These are phyloP conservation scores for Orgyia antiqua DNA, from an alignment of 2,888 invertebrate species.

Conservation along the genomic window DNA sequence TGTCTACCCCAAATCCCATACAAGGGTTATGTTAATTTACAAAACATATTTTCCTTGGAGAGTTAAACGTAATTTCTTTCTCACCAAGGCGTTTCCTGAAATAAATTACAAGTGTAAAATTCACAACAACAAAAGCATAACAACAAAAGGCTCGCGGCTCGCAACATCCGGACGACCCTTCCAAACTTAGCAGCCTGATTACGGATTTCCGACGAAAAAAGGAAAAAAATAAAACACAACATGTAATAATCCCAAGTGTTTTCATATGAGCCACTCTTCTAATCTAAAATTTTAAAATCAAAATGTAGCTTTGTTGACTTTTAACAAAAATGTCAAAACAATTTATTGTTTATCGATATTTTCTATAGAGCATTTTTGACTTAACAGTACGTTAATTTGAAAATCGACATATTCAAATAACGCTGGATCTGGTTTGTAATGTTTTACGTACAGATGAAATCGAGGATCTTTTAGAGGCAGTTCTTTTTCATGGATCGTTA, in stretches of 20 bases:
- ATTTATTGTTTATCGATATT: constrained; percentile 33
- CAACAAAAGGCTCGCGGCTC: constrained; percentile 76
- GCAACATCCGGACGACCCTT: constrained; percentile 76
- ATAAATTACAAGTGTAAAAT: constrained; percentile 79
- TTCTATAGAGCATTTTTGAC: constrained; percentile 50
- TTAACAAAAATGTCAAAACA: background rate
- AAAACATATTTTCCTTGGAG: constrained; percentile 74
- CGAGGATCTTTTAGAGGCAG: constrained; percentile 48
- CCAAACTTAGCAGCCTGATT: constrained; percentile 77
- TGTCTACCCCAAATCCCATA: constrained; percentile 46
- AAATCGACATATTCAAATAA: constrained; percentile 64
- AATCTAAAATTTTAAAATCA: constrained; percentile 1
- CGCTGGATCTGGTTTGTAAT: constrained; percentile 62
- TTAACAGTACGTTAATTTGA: constrained; percentile 53
- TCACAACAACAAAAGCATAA: constrained; percentile 76
- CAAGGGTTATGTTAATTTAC: constrained; percentile 66
- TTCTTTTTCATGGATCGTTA: constrained; percentile 19
- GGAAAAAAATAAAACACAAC: constrained; percentile 54
- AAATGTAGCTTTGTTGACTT: constrained; percentile 1
- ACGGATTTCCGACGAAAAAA: constrained; percentile 72
- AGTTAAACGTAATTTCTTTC: constrained; percentile 75
- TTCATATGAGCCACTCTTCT: constrained; percentile 40
- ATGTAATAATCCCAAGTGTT: constrained; percentile 45
- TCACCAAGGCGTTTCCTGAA: constrained; percentile 75
- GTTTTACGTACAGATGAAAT: constrained; percentile 58